Base-by-base conservation (phyloP, 2,113 vertebrate species). In the Cyanoramphus novaezelandiae region DNA sequence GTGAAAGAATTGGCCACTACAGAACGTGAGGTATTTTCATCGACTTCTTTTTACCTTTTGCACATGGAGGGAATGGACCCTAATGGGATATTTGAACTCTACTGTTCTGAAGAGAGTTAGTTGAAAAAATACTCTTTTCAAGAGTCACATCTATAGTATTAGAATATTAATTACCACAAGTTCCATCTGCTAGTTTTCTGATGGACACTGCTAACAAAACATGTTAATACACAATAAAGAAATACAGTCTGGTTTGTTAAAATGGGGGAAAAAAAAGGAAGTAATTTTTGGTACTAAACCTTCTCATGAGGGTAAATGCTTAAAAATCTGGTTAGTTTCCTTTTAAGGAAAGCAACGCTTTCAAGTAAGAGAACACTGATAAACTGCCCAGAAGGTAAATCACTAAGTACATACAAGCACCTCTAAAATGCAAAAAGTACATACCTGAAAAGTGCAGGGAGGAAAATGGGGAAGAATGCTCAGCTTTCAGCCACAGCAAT, bases 11-110 rank as follows among this genome's bases (percentile, higher is more conserved):
- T 13, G 47, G 25, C 19, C 27, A 37, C 43, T 70, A 9, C 57
- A 37, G 29, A 88, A 55, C 24, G 7, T 13, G 17, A 35, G n/a
- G 60, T 6, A 37, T 82, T 67, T 43, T 77, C 12, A 64, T 46
- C 8, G n/a, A 7, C 3, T 55, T 11, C 29, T 16, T 55, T 70
- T 50, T 62, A 52, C 24, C 13, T 50, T 39, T 75, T 47, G 19
- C 27, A 9, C 19, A 25, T 4, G 21, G 16, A 90, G 8, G 15
- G 47, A 49, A 57, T 0, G 0, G 46, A 86, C 27, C 17, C 41
- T 79, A 83, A 72, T 2, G 39, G 35, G 24, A 68, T 25, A 20
- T 53, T 44, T 39, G 39, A 80, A 71, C 13, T 75, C 39, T 76
- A 49, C 53, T 74, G 10, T 20, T 57, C 37, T 84, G 25, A 91